Base-by-base conservation (phyloP, 2,113 vertebrate species). In the Vimba vimba region DNA sequence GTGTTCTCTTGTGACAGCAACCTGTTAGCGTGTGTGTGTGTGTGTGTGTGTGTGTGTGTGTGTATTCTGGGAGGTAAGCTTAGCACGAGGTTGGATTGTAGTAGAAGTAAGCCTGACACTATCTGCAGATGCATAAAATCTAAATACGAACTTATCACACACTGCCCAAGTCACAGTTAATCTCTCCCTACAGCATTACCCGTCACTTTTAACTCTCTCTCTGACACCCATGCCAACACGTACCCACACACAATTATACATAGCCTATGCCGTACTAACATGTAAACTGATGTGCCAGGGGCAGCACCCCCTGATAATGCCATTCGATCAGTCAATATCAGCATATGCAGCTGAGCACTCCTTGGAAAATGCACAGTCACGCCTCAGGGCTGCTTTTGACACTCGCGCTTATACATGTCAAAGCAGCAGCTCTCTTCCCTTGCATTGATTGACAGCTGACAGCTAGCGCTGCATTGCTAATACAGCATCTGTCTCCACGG, bases 401-500 rank as follows among this genome's bases (percentile, higher is more conserved):
- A 85, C 60, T 17, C 23, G 36, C 3, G 6, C 25, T 55, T 23
- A 50, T 23, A 50, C 43, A 36, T 60, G 83, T 84, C 83, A 84
- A 76, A 78, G 84, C 84, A 50, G 10, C 43, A 43, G n/a, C 45
- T 64, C 55, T 76, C 57, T 68, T 45, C 71, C 62, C 39, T 76
- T 19, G 19, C 55, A 36, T 13, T 86, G 78, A 86, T 2, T 86
- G 85, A 81, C 85, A 86, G 66, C 50, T 86, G 77, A 80, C 50
- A 55, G 64, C 39, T 52, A 66, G 43, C 27, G 7, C 60, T 39
- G 74, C 43, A 36, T 78, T 60, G 21, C 30, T 33, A 36, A 52
- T 68, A 82, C 39, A 81, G 80, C 7, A 77, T 76, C 64, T 69
- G 89, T 93, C 89, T 3, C 92, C 94, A 93, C 91, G 89, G 91